Base-by-base conservation (phyloP, 2,113 vertebrate species). In the Cynopterus brachyotis region DNA sequence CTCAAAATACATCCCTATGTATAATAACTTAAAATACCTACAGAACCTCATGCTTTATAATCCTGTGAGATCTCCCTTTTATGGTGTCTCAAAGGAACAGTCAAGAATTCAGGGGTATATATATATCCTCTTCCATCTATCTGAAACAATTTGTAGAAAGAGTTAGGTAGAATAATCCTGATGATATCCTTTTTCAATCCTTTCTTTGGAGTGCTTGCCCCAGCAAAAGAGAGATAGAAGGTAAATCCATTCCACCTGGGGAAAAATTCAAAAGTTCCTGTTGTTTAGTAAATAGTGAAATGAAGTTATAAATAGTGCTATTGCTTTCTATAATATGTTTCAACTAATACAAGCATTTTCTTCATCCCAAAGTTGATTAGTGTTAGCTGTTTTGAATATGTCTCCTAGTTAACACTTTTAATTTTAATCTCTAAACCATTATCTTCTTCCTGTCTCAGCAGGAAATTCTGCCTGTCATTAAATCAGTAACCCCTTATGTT, bases 381-480 rank as follows among this genome's bases (percentile, higher is more conserved):
- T 55, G 17, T 72, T 96, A 82, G 45, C 59, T 90, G 7, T 94
- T 96, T 92, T 75, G 45, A 73, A 69, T 42, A 26, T 62, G 4
- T 60, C 45, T 89, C 20, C 45, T 66, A 66, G 53, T 95, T 78
- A 90, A 76, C 80, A 81, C 53, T 92, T 95, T 45, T 75, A 76
- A 57, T 64, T 93, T 95, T 94, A 95, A 92, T 94, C 73, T 95
- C 79, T 96, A 86, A 82, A 76, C 67, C 64, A 76, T 90, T 90
- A 81, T 84, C 64, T 96, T 91, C 83, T 78, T 89, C 70, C 53
- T 91, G 64, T 55, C 79, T 96, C 78, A 88, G 92, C 47, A 96
- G 94, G 94, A 96, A 93, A 94, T 90, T 82, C 86, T 97, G 75
- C 67, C 40, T 96, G 83, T 90, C 92, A 78, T 96, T 87, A 96